Evolutionary conservation across 37 sponge, comb jelly and placozoan species (phyloP).

Genomic region (Chondrilla cf. caribensis): DNA sequence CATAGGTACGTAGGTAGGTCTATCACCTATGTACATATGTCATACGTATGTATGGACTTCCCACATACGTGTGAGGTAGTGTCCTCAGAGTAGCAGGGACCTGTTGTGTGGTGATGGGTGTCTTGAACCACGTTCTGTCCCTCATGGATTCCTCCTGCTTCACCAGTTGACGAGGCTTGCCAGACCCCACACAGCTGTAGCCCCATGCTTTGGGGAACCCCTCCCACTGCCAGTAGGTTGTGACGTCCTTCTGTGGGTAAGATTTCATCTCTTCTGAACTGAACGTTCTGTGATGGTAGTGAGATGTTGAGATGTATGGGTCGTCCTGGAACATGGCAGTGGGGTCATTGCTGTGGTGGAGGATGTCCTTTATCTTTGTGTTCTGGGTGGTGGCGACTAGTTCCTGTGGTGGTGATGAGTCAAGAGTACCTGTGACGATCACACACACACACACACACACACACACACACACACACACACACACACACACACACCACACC

Average conservation of each 20-base stretch:
- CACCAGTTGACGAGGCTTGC: neutral
- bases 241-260: constrained; percentile 1
- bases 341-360: constrained; percentile 12
- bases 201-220: constrained; percentile 13
- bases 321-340: neutral
- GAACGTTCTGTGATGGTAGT: constrained; percentile 19
- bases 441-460: neutral
- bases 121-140: constrained; percentile 19
- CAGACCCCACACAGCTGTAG: constrained; percentile 8
- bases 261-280: neutral
- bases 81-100: neutral
- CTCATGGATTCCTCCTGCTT: constrained; percentile 5
- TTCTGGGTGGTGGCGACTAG: neutral
- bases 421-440: neutral
- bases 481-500: constrained; percentile 7
- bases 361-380: neutral
- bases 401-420: constrained; percentile 3
- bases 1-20: too few species aligned
- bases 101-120: neutral
- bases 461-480: too few species aligned
- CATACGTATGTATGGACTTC: neutral
- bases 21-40: too few species aligned
- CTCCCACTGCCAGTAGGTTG: constrained; percentile 22
- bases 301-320: constrained; percentile 4
- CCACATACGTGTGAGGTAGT: neutral